Percentiles rank a stretch among this genome's conserved stretches.
Evolutionary conservation across 2,888 invertebrate genomes (phyloP).

Genomic region (Dasysyrphus tricinctus): DNA sequence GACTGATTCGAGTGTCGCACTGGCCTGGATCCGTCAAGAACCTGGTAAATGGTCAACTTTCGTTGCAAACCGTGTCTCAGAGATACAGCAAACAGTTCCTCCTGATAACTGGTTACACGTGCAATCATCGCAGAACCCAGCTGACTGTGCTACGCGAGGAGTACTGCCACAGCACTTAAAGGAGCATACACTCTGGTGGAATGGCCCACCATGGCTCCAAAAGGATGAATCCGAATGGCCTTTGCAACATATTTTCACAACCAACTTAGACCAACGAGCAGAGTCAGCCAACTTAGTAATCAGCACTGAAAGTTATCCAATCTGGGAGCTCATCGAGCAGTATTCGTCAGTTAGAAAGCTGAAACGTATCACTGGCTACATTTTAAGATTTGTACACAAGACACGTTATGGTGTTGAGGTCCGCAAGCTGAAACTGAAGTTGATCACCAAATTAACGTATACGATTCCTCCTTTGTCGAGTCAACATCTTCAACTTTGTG

Average conservation of each 20-base stretch:
- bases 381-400: not conserved
- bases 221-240: conserved; percentile 29
- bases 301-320: not conserved
- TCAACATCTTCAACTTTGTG: too few species aligned
- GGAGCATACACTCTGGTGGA: conserved; percentile 22
- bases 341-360: conserved; percentile 14
- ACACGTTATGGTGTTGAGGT: not conserved
- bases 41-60: conserved; percentile 28
- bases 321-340: conserved; percentile 1
- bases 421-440: too few species aligned
- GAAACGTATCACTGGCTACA: conserved; percentile 16
- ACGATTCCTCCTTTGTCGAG: too few species aligned
- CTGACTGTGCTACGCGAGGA: conserved; percentile 30
- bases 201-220: conserved; percentile 14
- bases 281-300: not conserved
- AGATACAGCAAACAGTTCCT: conserved; percentile 15
- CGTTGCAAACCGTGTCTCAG: conserved; percentile 23
- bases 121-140: conserved; percentile 7
- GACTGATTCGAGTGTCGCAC: conserved; percentile 22
- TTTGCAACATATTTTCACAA: conserved; percentile 15
- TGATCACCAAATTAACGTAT: too few species aligned
- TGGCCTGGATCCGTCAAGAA: conserved; percentile 19
- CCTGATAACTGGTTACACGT: conserved; percentile 26
- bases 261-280: not conserved
- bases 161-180: not conserved